phyloP scores from a whole-genome alignment of 2,888 invertebrate genomes.

The Pandemis cinnamomeana region DNA sequence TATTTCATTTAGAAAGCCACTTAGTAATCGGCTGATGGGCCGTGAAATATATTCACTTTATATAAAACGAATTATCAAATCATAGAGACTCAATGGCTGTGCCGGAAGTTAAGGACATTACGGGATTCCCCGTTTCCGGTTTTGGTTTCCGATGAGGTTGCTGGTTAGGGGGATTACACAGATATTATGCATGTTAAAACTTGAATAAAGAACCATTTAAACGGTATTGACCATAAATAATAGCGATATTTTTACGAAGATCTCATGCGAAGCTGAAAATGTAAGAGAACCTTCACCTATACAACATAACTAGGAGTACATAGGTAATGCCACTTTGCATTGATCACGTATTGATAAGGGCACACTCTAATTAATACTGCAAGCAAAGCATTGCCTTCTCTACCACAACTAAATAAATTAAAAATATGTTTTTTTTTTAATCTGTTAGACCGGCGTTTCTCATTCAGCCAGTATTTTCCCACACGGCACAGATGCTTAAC shows the following conservation, averaged over 20 bases:
- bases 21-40: conserved; percentile 63
- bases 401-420: neutral
- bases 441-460: neutral
- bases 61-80: conserved; percentile 57
- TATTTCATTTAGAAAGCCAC: conserved; percentile 58
- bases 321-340: no score
- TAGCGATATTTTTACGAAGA: neutral
- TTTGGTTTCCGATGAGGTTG: conserved; percentile 38
- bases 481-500: neutral
- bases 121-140: conserved; percentile 47
- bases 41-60: conserved; percentile 69
- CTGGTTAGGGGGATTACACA: conserved; percentile 17
- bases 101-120: conserved; percentile 38
- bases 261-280: no score
- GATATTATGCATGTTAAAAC: neutral
- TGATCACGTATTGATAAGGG: no score
- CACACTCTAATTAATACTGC: no score
- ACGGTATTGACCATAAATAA: conserved; percentile 1
- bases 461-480: neutral
- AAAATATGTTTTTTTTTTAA: neutral
- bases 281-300: no score
- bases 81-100: conserved; percentile 41
- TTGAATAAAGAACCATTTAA: neutral
- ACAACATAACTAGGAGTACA: no score
- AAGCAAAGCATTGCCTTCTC: neutral